Base-by-base conservation (phyloP, 2,888 invertebrate genomes). In the Bembecia ichneumoniformis region DNA sequence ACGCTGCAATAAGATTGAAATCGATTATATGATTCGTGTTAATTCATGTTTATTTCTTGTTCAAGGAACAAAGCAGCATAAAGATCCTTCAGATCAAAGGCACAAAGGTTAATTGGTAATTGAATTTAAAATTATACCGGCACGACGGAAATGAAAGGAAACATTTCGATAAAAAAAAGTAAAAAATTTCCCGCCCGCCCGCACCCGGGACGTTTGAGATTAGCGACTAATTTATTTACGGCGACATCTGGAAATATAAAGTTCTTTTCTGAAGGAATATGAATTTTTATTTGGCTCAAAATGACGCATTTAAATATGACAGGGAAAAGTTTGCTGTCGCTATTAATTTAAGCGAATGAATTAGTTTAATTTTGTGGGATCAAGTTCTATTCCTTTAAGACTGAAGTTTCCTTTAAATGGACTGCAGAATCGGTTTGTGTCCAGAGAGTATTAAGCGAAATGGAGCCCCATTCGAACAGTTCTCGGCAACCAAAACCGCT, bases 281-380 rank as follows among this genome's bases (percentile, higher is more conserved):
- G 47, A 47, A 46, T 46, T 53, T 49, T 49, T 51, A 48, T 47
- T 43, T 36, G 43, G 50, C 52, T 45, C 43, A 51, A 53, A 47
- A 49, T 40, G 47, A 49, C 43, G 50, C 44, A 17, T 49, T 51
- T 51, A 49, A 46, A 35, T 15, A 47, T 43, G 58, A 56, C 62
- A 64, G 54, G 59, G 59, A 56, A 51, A 54, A 52, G 59, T 58
- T 57, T 56, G 55, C 58, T 59, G 62, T 60, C 58, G 56, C 60
- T 63, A 71, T 71, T 73, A 66, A 72, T 71, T 71, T 61, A 48
- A 58, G 58, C 49, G 55, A 64, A 68, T 71, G 71, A 74, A 74
- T 71, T 69, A 67, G 62, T 7, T 40, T 10, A 40, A 40, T 40
- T 40, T 10, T 1, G 14, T 40, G 40, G 13, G n/a, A 40, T n/a